A percentile compares a stretch with the other conserved stretches of the same genome.
These are phyloP conservation scores for Enteromius afrohamiltoni DNA, from an alignment of 2,797 vertebrate genomes.

Conservation along the genomic window DNA sequence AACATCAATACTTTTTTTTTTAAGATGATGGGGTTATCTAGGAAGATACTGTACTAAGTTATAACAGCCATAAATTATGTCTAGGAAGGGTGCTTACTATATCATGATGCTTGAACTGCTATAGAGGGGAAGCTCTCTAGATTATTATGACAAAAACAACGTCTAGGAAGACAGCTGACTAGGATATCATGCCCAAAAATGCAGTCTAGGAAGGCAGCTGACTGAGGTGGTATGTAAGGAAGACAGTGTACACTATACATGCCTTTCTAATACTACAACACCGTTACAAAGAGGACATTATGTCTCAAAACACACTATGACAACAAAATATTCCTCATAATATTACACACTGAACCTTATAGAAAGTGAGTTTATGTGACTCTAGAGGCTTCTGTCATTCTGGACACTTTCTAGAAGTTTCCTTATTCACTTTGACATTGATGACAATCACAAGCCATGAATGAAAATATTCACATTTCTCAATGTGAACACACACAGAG, in stretches of 20 bases:
- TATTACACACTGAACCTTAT: not conserved
- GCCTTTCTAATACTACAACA: not conserved
- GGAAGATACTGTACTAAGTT: too few relatives aligned
- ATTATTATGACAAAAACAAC: not conserved
- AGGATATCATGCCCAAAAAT: not conserved
- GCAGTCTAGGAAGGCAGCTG: slow-evolving; percentile 15
- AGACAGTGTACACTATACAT: not conserved
- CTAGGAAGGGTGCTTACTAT: too few relatives aligned
- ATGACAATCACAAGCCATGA: not conserved
- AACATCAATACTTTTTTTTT: too few relatives aligned
- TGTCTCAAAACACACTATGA: not conserved
- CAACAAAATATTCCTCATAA: not conserved
- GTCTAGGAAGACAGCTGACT: not conserved
- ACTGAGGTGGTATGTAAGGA: not conserved
- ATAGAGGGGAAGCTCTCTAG: too few relatives aligned
- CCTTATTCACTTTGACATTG: slow-evolving; percentile 14
- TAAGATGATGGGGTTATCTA: too few relatives aligned
- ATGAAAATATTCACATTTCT: not conserved
- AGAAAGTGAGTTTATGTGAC: not conserved
- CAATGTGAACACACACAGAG: not conserved
- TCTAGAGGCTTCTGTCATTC: not conserved
- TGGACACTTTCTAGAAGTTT: slow-evolving; percentile 38
- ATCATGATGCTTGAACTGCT: not conserved
- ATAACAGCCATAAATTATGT: too few relatives aligned
- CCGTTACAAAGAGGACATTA: not conserved